Conservation (phyloP, 2,888 invertebrate genomes). For the Cartodere bifasciata region DNA sequence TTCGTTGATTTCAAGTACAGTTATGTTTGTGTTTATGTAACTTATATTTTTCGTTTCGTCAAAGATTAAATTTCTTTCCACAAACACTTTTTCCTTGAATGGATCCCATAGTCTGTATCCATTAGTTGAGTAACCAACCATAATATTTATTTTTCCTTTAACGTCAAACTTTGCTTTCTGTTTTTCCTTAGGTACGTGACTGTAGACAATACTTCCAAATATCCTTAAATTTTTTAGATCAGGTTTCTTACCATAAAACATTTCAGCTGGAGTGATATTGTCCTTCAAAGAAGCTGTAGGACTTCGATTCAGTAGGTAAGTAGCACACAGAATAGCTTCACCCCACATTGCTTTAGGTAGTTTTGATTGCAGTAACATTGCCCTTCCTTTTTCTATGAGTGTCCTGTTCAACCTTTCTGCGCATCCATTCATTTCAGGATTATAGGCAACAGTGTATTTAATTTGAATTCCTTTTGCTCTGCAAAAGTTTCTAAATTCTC, state of each 20-base stretch:
- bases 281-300: conserved; percentile 15
- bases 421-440: conserved; percentile 11
- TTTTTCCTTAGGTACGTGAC: conserved; percentile 14
- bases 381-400: conserved; percentile 14
- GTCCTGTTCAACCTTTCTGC: conserved; percentile 6
- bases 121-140: conserved; percentile 5
- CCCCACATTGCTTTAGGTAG: conserved; percentile 26
- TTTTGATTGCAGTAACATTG: conserved; percentile 12
- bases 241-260: conserved; percentile 17
- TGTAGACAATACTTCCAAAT: conserved; percentile 14
- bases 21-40: too few species aligned
- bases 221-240: conserved; percentile 15
- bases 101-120: conserved; percentile 5
- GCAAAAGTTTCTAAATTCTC: conserved; percentile 1
- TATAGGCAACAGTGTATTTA: conserved; percentile 14
- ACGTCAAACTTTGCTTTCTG: conserved; percentile 15
- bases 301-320: conserved; percentile 19
- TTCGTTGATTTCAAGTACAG: too few species aligned
- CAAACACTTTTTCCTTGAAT: conserved; percentile 3
- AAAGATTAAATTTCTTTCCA: background rate
- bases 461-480: conserved; percentile 8
- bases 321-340: conserved; percentile 21
- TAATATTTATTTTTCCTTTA: conserved; percentile 10
- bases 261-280: conserved; percentile 14
- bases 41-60: too few species aligned